Conservation (phyloP, 1,140 invertebrate genomes). For the Sitobion miscanthi region DNA sequence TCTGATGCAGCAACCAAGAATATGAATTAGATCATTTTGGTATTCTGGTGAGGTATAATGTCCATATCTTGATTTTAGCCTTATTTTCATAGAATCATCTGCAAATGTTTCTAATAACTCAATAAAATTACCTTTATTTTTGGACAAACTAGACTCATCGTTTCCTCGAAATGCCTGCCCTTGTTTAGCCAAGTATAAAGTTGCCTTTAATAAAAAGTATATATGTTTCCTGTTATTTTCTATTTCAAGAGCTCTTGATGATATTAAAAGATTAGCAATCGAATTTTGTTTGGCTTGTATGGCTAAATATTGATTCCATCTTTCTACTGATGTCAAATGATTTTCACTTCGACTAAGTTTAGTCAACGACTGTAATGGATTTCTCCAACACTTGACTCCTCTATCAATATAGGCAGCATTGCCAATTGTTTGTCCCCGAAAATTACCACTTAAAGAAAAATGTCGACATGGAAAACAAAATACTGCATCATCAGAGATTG, state of each 20-base stretch:
- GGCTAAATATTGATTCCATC: neutral
- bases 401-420: neutral
- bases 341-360: neutral
- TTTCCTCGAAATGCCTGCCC: conserved; percentile 27
- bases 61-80: conserved; percentile 8
- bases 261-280: neutral
- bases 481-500: conserved; percentile 1
- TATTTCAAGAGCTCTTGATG: neutral
- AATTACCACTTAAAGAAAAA: neutral
- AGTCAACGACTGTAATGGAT: neutral
- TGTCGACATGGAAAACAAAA: conserved; percentile 20
- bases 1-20: conserved; percentile 1
- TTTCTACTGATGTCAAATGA: neutral
- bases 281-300: neutral
- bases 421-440: neutral
- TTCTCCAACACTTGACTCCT: conserved; percentile 14
- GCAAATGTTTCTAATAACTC: conserved; percentile 23
- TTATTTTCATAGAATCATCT: conserved; percentile 11
- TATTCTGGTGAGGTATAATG: conserved; percentile 36
- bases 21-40: conserved; percentile 30
- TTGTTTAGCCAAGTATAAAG: conserved; percentile 30
- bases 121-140: conserved; percentile 28
- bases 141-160: neutral
- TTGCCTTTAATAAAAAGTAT: neutral
- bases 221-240: conserved; percentile 5